phyloP scores from a whole-genome alignment of 2,888 invertebrate species.

The Lomographa bimaculata region DNA sequence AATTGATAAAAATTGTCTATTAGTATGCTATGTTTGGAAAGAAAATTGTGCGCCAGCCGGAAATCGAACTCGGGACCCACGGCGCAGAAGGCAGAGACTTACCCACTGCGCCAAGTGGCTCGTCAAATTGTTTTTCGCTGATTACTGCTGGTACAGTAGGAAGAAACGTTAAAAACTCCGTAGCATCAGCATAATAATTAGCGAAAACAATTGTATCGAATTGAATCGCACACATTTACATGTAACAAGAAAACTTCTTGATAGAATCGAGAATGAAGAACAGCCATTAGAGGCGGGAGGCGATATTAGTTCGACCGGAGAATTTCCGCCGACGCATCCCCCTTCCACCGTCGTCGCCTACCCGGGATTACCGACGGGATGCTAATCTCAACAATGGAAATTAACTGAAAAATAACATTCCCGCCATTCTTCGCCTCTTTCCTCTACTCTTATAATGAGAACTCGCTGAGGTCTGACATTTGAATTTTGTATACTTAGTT shows the following conservation, averaged over 20 bases:
- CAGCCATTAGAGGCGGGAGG: slow-evolving; percentile 45
- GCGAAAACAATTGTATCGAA: slow-evolving; percentile 24
- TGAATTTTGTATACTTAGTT: too few species aligned
- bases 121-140: too few species aligned
- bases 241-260: slow-evolving; percentile 44
- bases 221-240: slow-evolving; percentile 32
- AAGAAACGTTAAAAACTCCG: slow-evolving; percentile 5
- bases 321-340: slow-evolving; percentile 56
- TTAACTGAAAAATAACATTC: slow-evolving; percentile 46
- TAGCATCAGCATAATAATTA: slow-evolving; percentile 23
- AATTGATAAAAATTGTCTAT: too few species aligned
- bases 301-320: slow-evolving; percentile 41
- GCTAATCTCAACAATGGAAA: slow-evolving; percentile 65
- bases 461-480: too few species aligned
- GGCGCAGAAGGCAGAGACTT: too few species aligned
- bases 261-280: slow-evolving; percentile 44
- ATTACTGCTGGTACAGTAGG: too few species aligned
- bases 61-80: too few species aligned
- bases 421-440: slow-evolving; percentile 23
- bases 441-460: slow-evolving; percentile 29
- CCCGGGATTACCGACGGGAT: slow-evolving; percentile 53
- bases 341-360: slow-evolving; percentile 20
- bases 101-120: too few species aligned
- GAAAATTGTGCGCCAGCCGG: too few species aligned
- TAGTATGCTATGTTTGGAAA: too few species aligned